Evolutionary conservation across 2,888 invertebrate species (phyloP), one percentile per base, ranked within the genome.

Genomic region (Melinopterus prodromus): DNA sequence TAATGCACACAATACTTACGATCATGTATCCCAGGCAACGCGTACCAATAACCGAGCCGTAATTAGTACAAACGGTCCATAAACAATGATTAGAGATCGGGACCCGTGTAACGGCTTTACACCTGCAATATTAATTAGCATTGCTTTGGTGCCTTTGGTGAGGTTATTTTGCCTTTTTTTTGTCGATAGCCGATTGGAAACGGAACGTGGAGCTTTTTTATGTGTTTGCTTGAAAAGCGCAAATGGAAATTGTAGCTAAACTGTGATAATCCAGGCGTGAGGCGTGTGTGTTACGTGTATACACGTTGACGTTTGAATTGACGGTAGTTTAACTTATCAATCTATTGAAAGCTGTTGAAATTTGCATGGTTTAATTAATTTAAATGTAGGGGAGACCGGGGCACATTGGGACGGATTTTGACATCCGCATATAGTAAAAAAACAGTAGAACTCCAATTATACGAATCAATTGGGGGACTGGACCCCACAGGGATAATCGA

Each of bases 41-140:
- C 12, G 53, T 53, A 53, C 53, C 53, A 53, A 53, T 12, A 53
- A 53, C 53, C 53, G 12, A 53, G 53, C 3, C 53, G 53, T 53
- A 53, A 53, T 53, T 53, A 53, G 53, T 53, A 53, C 53, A 53
- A 53, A 53, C 12, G 53, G 5, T 12, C 53, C 53, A 53, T 53
- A 53, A 53, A 53, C 1, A 1, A 53, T 53, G 53, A 53, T 53
- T 53, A 53, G 53, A 53, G 53, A 53, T 53, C 53, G 53, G 53
- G 53, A 3, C 12, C 12, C 53, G 53, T 12, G 53, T 53, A 53
- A 53, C 53, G 53, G 53, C 12, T 53, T 53, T 53, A 53, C 53
- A 53, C 53, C 53, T 53, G 53, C 53, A 53, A 53, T 53, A 53
- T 53, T 53, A 53, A 53, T 53, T 53, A 53, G 53, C 53, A 53